These are phyloP conservation scores for Stenoptilia bipunctidactyla DNA, from an alignment of 2,888 invertebrate species.

Conservation along the genomic window DNA sequence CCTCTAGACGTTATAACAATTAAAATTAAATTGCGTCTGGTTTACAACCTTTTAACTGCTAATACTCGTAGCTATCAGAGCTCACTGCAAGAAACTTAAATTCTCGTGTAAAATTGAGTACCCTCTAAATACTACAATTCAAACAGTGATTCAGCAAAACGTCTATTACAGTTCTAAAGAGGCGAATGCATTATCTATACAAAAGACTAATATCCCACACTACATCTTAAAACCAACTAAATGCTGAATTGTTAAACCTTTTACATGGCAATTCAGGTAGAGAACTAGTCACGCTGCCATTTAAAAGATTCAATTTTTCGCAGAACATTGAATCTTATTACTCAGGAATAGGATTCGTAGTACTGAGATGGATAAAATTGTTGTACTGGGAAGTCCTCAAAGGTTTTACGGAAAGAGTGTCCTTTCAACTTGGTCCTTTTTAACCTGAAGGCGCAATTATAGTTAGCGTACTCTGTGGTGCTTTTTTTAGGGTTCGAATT, in stretches of 20 bases:
- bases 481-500: constrained; percentile 28
- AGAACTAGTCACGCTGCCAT: constrained; percentile 31
- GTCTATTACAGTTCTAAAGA: too few relatives aligned
- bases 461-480: constrained; percentile 48
- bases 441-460: constrained; percentile 60
- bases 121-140: too few relatives aligned
- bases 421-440: constrained; percentile 56
- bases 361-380: background rate
- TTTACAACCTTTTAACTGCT: too few relatives aligned
- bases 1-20: too few relatives aligned
- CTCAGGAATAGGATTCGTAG: background rate
- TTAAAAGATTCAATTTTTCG: background rate
- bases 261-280: constrained; percentile 42
- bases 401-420: constrained; percentile 22
- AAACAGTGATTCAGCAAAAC: too few relatives aligned
- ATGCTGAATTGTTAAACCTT: constrained; percentile 36
- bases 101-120: too few relatives aligned
- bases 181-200: too few relatives aligned
- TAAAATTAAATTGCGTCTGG: too few relatives aligned
- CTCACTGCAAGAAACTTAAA: too few relatives aligned
- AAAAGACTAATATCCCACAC: too few relatives aligned
- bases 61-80: too few relatives aligned
- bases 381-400: background rate
- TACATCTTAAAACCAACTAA: constrained; percentile 11
- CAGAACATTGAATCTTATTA: background rate